Evolutionary conservation across 64 coral and sea anemone genomes (phyloP), one percentile per base, ranked within the genome.

Genomic region (Montipora efflorescens): DNA sequence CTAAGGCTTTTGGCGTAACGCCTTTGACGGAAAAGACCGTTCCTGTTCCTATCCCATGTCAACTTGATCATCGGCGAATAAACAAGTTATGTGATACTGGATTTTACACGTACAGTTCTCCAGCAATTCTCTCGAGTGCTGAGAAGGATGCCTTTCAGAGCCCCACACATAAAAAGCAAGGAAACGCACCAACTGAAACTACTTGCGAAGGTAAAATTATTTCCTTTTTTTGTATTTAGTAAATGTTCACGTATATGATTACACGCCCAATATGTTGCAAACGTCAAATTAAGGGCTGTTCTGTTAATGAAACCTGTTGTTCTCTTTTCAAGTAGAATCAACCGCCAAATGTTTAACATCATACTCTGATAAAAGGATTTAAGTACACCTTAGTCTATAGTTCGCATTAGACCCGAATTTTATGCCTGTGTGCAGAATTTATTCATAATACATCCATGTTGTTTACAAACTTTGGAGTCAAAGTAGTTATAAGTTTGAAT

Each of bases 291-390:
- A 19, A 50, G 81, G 13, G 59, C 36, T 67, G 25, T 84, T 84
- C 13, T 45, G 81, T 67, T 84, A 67, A 84, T 62, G 57, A 84
- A 49, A 19, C 44, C 13, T 47, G 82, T 86, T 51, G n/a, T 84
- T 69, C 36, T 68, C 28, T 67, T 64, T 8, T 6, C 59, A 48
- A 14, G 46, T 67, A 23, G n/a, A 58, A 84, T 67, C 25, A 67
- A 48, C 45, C 10, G n/a, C 15, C 14, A 50, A 71, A 86, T 2
- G 36, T 64, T 86, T 85, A 10, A 22, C 62, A 6, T 44, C 3
- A 64, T 64, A 14, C 9, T 4, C 61, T 4, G 22, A 13, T 86
- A 50, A 72, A 21, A 6, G 44, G 9, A 51, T 23, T 86, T 85
- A 49, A 44, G 18, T 5, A 47, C 71, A 86, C 19, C 8, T 18